Conservation (phyloP, 2,797 vertebrate genomes). For the Emydoidea blandingii region DNA sequence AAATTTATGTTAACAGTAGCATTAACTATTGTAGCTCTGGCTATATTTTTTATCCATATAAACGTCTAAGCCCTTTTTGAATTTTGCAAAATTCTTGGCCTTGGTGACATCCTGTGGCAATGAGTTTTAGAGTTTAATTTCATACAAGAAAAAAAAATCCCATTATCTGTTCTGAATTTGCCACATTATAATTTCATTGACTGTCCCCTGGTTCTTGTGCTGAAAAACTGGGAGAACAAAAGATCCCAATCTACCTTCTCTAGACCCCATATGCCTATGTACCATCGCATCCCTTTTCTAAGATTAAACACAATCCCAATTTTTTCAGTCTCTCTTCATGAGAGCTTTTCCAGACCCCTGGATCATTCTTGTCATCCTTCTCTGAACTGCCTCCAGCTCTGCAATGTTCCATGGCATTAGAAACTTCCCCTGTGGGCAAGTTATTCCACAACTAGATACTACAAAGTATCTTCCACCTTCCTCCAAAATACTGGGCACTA, state of each 20-base stretch:
- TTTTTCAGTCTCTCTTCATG: neutral
- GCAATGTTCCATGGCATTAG: neutral
- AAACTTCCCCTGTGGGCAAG: neutral
- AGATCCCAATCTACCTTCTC: neutral
- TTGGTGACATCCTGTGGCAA: neutral
- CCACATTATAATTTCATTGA: neutral
- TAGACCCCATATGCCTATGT: neutral
- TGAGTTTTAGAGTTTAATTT: neutral
- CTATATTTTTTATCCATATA: neutral
- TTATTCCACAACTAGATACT: neutral
- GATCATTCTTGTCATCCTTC: neutral
- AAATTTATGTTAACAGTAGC: neutral
- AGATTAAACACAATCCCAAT: neutral
- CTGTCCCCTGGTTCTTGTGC: neutral
- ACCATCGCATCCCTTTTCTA: neutral
- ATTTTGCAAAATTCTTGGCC: neutral
- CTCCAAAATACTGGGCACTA: neutral
- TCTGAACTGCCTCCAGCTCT: neutral
- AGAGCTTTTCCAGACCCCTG: neutral
- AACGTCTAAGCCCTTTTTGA: neutral
- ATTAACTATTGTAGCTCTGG: neutral
- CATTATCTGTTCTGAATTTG: neutral
- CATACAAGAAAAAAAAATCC: neutral
- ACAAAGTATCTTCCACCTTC: neutral
- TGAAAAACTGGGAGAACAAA: neutral